Base-by-base conservation (phyloP, 2,113 vertebrate species). In the Sapajus apella region DNA sequence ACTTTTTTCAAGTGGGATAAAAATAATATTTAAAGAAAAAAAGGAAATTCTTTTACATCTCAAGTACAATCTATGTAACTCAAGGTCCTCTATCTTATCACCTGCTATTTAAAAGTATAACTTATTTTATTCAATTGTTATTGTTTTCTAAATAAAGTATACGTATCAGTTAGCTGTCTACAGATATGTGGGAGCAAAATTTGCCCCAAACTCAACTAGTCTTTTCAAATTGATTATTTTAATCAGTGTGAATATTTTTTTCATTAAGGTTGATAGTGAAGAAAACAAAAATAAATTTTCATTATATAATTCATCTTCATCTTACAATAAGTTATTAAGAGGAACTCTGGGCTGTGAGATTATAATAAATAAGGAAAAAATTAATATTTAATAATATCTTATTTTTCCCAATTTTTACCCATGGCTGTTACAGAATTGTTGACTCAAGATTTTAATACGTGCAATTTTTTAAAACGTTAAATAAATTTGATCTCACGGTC, bases 301-400 rank as follows among this genome's bases (percentile, higher is more conserved):
- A 64, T 73, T 80, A 37, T 30, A 27, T 76, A 70, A 91, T 66
- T 88, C 11, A 91, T 45, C 5, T 85, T 84, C 16, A 70, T 82
- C 76, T 91, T 56, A 32, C 35, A 91, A 37, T 90, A 32, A 84
- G 17, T 37, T 66, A 30, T 4, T 77, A 73, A 55, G 6, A 75
- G n/a, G 21, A 8, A 40, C 37, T 75, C 70, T 82, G 8, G 11
- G n/a, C 9, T 87, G 3, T 43, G 17, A 85, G 11, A 88, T 81
- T 82, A n/a, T 66, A 90, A 52, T 75, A 90, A 91, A 52, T 86
- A 45, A 61, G 12, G 17, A 75, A 96, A 96, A 95, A 91, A 16
- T 23, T 16, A 58, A 11, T 35, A 0, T 64, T 96, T 92, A 75
- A 86, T 45, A 81, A 35, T 83, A 80, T 64, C 35, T 94, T 92